Evolutionary conservation across 92 coral and sea anemone genomes (phyloP).

Genomic region (Phymanthus crucifer): DNA sequence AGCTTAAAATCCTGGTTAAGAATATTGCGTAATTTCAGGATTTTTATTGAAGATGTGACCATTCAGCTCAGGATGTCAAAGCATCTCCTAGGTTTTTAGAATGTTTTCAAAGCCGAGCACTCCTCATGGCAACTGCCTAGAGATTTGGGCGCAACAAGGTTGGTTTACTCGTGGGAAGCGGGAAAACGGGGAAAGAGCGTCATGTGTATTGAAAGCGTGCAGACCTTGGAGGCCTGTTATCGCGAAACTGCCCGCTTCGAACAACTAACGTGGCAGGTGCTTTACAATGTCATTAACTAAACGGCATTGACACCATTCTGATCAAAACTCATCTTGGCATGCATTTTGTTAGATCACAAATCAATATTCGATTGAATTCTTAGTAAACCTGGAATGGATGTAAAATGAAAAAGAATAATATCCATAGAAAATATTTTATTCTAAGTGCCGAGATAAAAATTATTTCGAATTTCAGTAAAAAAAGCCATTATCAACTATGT

Average conservation of each 20-base stretch:
- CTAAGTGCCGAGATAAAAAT: neutral
- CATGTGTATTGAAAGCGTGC: constrained; percentile 19
- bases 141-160: neutral
- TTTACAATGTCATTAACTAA: constrained; percentile 31
- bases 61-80: constrained; percentile 29
- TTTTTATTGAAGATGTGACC: neutral
- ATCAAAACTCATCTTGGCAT: constrained; percentile 18
- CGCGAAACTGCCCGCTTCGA: constrained; percentile 14
- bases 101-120: constrained; percentile 1
- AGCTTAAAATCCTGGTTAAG: neutral
- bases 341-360: constrained; percentile 25
- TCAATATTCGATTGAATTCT: constrained; percentile 14
- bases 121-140: constrained; percentile 26
- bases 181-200: constrained; percentile 8
- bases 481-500: neutral
- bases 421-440: neutral
- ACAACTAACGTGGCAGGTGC: constrained; percentile 30
- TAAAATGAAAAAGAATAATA: neutral
- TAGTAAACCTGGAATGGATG: constrained; percentile 1
- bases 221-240: neutral
- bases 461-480: neutral
- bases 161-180: constrained; percentile 4
- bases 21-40: constrained; percentile 5
- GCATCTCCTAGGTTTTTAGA: constrained; percentile 28
- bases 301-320: constrained; percentile 30